phyloP scores from a whole-genome alignment of 1,140 invertebrate species.

The Drosophila arawakana region DNA sequence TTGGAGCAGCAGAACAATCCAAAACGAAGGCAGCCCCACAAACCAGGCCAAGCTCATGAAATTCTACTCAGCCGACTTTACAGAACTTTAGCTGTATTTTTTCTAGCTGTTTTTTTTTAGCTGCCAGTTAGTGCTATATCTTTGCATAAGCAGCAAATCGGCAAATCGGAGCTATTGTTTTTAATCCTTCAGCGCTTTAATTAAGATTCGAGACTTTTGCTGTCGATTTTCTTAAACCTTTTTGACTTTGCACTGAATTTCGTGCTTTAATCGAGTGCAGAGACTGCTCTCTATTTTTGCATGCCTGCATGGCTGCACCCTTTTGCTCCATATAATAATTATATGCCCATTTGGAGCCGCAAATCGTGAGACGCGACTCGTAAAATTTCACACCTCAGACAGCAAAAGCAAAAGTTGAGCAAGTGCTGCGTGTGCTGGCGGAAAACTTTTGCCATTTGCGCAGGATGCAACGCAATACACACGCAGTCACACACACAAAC shows the following conservation, averaged over 20 bases:
- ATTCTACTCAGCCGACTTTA: conserved; percentile 46
- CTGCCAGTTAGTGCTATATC: background rate
- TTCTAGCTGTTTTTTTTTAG: background rate
- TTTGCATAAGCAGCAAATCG: too few species aligned
- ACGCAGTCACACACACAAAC: conserved; percentile 3
- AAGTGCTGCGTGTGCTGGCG: conserved; percentile 39
- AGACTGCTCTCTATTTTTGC: background rate
- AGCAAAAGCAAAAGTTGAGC: conserved; percentile 61
- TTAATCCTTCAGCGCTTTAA: too few species aligned
- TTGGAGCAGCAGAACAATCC: conserved; percentile 48
- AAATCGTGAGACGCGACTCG: conserved; percentile 35
- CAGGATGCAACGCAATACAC: conserved; percentile 46
- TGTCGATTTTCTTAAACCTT: conserved; percentile 2
- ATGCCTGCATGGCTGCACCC: conserved; percentile 3
- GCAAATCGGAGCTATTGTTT: too few species aligned
- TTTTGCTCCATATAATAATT: conserved; percentile 59
- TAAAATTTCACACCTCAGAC: conserved; percentile 71
- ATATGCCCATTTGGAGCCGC: conserved; percentile 63
- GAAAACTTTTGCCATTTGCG: conserved; percentile 52
- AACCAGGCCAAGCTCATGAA: conserved; percentile 49
- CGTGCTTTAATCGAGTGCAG: background rate
- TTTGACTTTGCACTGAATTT: conserved; percentile 13
- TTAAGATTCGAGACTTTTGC: background rate
- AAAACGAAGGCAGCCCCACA: conserved; percentile 31
- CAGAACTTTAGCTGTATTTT: conserved; percentile 3